Percentiles rank a stretch among this genome's conserved stretches.
These are phyloP conservation scores for Drosophila miranda DNA, from an alignment of 1,140 invertebrate species.

Conservation along the genomic window DNA sequence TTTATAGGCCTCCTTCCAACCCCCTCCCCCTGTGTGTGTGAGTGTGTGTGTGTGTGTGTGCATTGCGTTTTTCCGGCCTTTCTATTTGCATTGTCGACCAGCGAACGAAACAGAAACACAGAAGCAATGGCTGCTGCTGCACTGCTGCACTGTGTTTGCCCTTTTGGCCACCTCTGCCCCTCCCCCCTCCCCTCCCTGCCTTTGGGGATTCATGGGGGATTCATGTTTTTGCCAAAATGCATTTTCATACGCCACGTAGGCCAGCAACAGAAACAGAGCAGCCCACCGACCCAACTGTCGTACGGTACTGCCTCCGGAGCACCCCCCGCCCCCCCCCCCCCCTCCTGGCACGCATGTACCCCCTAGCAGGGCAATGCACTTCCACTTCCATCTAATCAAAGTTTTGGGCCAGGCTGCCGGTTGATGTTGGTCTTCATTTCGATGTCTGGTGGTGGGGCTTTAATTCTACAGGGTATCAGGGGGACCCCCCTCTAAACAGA, in stretches of 20 bases:
- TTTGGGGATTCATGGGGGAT: slow-evolving; percentile 34
- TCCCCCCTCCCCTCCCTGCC: background rate
- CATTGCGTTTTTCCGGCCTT: slow-evolving; percentile 67
- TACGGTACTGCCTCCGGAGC: background rate
- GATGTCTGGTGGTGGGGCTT: slow-evolving; percentile 47
- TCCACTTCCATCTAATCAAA: slow-evolving; percentile 76
- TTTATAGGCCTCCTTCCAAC: slow-evolving; percentile 62
- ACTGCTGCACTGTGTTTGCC: slow-evolving; percentile 69
- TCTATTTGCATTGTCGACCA: slow-evolving; percentile 74
- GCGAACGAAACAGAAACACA: background rate
- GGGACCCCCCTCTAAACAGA: too few relatives aligned
- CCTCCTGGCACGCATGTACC: too few relatives aligned
- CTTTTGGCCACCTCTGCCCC: slow-evolving; percentile 48
- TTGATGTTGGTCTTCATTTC: background rate
- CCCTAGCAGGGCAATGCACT: slow-evolving; percentile 65
- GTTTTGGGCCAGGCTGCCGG: slow-evolving; percentile 19
- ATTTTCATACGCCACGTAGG: slow-evolving; percentile 77
- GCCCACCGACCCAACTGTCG: too few relatives aligned
- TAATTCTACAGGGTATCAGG: slow-evolving; percentile 22
- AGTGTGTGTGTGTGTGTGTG: slow-evolving; percentile 33
- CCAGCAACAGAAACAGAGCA: slow-evolving; percentile 13
- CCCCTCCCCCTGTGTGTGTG: slow-evolving; percentile 5
- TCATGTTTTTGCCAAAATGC: slow-evolving; percentile 80
- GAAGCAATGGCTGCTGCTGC: background rate
- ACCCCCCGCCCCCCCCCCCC: too few relatives aligned